phyloP scores from a whole-genome alignment of 2,113 vertebrate species.

The Gorsachius goisagi region DNA sequence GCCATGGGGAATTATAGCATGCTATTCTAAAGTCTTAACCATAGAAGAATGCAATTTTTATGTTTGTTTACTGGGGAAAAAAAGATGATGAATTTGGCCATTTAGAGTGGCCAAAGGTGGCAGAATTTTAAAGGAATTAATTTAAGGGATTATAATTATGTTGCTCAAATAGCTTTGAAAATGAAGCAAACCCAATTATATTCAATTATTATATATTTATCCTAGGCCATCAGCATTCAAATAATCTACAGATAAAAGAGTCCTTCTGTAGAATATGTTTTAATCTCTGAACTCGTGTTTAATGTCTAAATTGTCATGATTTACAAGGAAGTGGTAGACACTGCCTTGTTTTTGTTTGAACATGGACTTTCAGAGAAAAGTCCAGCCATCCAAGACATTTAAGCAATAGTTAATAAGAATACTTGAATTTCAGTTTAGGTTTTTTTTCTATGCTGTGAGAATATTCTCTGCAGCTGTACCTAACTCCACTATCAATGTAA shows the following conservation, averaged over 20 bases:
- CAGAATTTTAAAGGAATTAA: background rate
- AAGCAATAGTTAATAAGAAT: background rate
- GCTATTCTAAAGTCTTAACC: background rate
- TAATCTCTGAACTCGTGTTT: constrained; percentile 22
- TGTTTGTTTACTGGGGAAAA: background rate
- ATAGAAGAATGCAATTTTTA: constrained; percentile 15
- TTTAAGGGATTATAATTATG: background rate
- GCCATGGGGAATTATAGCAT: background rate
- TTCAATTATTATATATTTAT: background rate
- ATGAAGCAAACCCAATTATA: background rate
- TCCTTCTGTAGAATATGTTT: background rate
- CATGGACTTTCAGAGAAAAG: background rate
- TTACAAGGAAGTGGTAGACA: constrained; percentile 38
- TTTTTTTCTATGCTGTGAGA: background rate
- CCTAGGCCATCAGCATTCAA: background rate
- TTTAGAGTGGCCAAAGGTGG: background rate
- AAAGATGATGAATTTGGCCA: background rate
- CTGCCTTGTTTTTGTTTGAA: constrained; percentile 26
- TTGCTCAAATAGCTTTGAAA: background rate
- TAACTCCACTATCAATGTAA: background rate
- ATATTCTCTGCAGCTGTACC: background rate
- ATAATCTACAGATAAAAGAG: constrained; percentile 23
- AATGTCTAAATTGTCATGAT: constrained; percentile 11
- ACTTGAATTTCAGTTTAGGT: background rate
- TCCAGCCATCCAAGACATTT: background rate